Conservation (phyloP, 2,888 invertebrate species). For the Augochlorella aurata region DNA sequence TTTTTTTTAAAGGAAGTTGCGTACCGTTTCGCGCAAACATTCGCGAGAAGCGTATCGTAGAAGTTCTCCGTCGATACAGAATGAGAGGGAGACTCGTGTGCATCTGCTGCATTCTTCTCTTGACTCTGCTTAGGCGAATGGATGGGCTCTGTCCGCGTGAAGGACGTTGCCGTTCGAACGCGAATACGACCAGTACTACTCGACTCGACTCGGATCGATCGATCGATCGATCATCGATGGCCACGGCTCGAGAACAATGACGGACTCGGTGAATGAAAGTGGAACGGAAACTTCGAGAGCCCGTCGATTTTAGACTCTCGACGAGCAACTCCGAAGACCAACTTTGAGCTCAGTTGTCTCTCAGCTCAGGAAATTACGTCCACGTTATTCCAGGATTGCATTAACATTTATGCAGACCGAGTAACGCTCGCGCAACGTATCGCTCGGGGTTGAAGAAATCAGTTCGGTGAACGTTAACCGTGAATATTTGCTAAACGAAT, state of each 20-base stretch:
- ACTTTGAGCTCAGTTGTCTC: not conserved
- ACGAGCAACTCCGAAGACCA: not conserved
- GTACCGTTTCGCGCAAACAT: not conserved
- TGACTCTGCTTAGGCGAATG: not conserved
- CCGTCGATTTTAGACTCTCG: not conserved
- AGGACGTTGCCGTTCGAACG: not conserved
- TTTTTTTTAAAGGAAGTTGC: not conserved
- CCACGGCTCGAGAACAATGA: slow-evolving; percentile 7
- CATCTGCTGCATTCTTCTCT: too few species aligned
- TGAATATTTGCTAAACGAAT: too few species aligned
- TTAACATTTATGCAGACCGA: not conserved
- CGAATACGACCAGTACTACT: not conserved
- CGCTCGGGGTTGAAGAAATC: too few species aligned
- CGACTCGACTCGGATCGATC: not conserved
- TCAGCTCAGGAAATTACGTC: not conserved
- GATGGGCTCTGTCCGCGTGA: not conserved
- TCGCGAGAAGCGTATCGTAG: not conserved
- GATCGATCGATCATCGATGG: slow-evolving; percentile 25
- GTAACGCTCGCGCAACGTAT: not conserved
- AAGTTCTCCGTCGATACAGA: too few species aligned
- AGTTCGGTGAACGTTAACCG: too few species aligned
- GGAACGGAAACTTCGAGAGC: slow-evolving; percentile 15
- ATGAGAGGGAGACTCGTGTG: too few species aligned
- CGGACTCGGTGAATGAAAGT: slow-evolving; percentile 11
- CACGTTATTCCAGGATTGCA: not conserved